phyloP scores from a whole-genome alignment of 2,113 vertebrate species.

The Macheiramphus alcinus region DNA sequence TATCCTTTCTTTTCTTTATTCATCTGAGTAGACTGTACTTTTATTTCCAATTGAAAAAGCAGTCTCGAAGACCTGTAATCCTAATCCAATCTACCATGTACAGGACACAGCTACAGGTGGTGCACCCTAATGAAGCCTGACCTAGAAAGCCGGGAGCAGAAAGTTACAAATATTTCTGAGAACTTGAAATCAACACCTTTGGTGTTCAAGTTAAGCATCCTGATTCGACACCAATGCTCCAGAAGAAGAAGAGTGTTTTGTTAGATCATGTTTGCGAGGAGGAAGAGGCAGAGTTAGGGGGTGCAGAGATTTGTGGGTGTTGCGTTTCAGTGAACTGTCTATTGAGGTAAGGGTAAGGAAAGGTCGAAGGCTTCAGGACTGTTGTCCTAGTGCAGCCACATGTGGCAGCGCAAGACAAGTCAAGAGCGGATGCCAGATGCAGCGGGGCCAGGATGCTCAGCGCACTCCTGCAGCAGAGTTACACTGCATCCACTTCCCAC shows the following conservation, averaged over 20 bases:
- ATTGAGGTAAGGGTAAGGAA: background rate
- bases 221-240: background rate
- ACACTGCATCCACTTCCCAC: background rate
- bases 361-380: background rate
- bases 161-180: background rate
- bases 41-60: background rate
- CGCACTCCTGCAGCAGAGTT: background rate
- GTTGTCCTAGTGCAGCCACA: background rate
- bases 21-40: background rate
- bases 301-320: background rate
- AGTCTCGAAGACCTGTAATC: background rate
- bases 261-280: background rate
- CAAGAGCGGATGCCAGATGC: background rate
- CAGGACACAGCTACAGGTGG: background rate
- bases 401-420: fast-evolving
- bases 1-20: background rate
- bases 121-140: background rate
- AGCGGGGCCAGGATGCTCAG: background rate
- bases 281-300: background rate
- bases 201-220: background rate
- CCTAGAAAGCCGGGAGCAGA: background rate
- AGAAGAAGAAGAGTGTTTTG: background rate
- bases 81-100: background rate
- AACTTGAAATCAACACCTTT: background rate
- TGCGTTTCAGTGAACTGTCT: background rate